Percentiles rank a stretch among this genome's conserved stretches.
phyloP scores from a whole-genome alignment of 1,140 invertebrate species.

The Stenopsyche tienmushanensis region DNA sequence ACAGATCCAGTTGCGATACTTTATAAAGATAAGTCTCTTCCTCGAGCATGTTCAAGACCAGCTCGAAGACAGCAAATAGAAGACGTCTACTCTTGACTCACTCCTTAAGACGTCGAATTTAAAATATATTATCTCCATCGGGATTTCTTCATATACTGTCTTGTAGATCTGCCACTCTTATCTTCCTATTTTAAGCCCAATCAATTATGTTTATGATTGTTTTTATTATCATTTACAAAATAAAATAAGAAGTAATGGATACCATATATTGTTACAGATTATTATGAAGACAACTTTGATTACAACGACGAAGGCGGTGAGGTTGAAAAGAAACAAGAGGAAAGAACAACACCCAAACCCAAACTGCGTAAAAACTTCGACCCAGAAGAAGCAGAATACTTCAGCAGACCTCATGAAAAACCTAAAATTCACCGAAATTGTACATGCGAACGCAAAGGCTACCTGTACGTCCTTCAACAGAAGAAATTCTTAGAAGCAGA shows the following conservation, averaged over 20 bases:
- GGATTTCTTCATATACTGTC: no score
- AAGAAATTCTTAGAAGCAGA: slow-evolving; percentile 55
- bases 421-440: slow-evolving; percentile 47
- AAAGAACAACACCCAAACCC: slow-evolving; percentile 11
- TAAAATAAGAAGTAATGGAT: not conserved
- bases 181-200: not conserved
- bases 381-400: slow-evolving; percentile 51
- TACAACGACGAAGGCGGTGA: slow-evolving; percentile 32
- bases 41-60: no score
- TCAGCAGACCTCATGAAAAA: slow-evolving; percentile 48
- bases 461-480: slow-evolving; percentile 68
- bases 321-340: not conserved
- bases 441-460: slow-evolving; percentile 66
- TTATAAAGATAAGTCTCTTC: no score
- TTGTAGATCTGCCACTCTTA: no score
- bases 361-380: slow-evolving; percentile 45
- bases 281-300: slow-evolving; percentile 42
- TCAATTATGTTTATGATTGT: not conserved
- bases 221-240: not conserved
- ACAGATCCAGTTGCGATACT: no score
- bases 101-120: no score
- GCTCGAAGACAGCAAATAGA: no score
- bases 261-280: slow-evolving; percentile 42
- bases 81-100: no score
- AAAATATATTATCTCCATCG: no score